Evolutionary conservation across 2,113 vertebrate species (phyloP), one percentile per base, ranked within the genome.

Genomic region (Ptychochromis oligacanthus): DNA sequence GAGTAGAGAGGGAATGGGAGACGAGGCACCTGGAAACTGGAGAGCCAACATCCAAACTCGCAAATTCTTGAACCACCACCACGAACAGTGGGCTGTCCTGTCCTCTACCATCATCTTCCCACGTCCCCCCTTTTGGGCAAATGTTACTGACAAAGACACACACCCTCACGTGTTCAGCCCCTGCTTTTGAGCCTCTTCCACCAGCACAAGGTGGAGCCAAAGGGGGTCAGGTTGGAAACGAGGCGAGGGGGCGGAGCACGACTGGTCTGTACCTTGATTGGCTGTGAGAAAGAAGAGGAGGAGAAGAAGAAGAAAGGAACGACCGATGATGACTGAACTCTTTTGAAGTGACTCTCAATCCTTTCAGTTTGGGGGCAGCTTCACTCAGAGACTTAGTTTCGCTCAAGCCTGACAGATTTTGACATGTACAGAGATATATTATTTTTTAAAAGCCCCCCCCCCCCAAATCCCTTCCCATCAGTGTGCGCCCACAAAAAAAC

Each of bases 351-450:
- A 84, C 74, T 79, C 95, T 94, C 95, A 95, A 92, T 93, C 95
- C 94, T 94, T 84, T 88, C 84, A 92, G 96, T 94, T 77, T n/a
- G 64, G 83, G 95, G 96, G 94, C 96, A 91, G 95, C 97, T 97
- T 97, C 94, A 92, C 95, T 94, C 96, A 96, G 96, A 96, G 94
- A 97, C 97, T 97, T 96, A 94, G 87, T 89, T 88, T 93, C 90
- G 95, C 96, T 95, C 93, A 95, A 97, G 96, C 96, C 97, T 96
- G 97, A 97, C 97, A 91, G 95, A 97, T 89, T 89, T 94, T 93
- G 85, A 93, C 88, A 93, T 94, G 94, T 96, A 95, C 85, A 94
- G 94, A 94, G 92, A 94, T 90, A 91, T 94, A 94, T 94, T 91
- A 93, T 93, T 94, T 94, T 95, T 93, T 91, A 93, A 90, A 64